These are phyloP conservation scores for Maylandia zebra DNA, from an alignment of 2,113 vertebrate genomes.

Conservation along the genomic window DNA sequence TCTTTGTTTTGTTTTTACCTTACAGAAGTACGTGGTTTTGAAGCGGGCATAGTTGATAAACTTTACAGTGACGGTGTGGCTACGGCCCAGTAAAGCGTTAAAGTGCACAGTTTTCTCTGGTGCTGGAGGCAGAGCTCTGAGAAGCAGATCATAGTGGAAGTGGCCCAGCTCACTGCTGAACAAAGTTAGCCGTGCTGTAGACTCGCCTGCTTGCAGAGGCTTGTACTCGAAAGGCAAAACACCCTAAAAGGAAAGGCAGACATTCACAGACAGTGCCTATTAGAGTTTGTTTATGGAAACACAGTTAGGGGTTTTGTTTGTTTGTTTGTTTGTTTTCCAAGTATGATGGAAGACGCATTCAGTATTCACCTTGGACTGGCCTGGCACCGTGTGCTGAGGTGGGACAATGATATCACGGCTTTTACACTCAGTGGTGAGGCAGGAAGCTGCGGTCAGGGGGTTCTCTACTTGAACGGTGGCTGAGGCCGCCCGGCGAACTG, in stretches of 20 bases:
- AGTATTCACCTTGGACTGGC: slow-evolving; percentile 73
- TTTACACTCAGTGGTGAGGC: slow-evolving; percentile 75
- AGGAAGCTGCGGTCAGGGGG: slow-evolving; percentile 64
- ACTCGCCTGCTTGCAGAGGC: slow-evolving; percentile 74
- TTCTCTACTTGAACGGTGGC: slow-evolving; percentile 76
- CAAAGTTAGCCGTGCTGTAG: slow-evolving; percentile 64
- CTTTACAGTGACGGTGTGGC: slow-evolving; percentile 65
- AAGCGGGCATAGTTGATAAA: slow-evolving; percentile 76
- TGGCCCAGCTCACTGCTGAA: slow-evolving; percentile 73
- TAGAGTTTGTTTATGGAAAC: not conserved
- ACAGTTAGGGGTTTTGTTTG: not conserved
- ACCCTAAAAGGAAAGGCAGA: slow-evolving; percentile 51
- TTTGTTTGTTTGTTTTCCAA: not conserved
- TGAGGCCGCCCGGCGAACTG: slow-evolving; percentile 66
- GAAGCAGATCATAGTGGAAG: slow-evolving; percentile 76
- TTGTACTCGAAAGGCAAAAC: slow-evolving; percentile 78
- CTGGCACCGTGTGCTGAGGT: slow-evolving; percentile 70
- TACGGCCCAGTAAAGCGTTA: slow-evolving; percentile 73
- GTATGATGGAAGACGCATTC: not conserved
- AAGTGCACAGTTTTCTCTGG: slow-evolving; percentile 77
- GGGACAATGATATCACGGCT: slow-evolving; percentile 71
- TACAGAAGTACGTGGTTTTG: slow-evolving; percentile 75
- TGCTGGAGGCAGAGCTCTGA: slow-evolving; percentile 67
- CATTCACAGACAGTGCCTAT: not conserved
- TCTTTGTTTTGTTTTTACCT: slow-evolving; percentile 46